These are phyloP conservation scores for Bradypus variegatus DNA, from an alignment of 2,797 vertebrate genomes.

Conservation along the genomic window DNA sequence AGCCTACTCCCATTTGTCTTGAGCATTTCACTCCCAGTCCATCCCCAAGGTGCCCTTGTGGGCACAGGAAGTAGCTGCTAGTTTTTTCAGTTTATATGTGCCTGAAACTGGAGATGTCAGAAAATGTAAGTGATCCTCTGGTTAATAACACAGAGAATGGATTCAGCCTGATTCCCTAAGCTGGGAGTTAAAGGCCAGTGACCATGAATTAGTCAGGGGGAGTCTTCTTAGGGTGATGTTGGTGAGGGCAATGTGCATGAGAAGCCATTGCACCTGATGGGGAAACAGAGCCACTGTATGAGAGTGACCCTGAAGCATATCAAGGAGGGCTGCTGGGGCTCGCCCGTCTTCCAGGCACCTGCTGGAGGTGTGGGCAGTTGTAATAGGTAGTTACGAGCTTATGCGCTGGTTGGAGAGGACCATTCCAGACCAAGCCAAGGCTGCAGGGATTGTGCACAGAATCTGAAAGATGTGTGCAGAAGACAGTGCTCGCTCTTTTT, in stretches of 20 bases:
- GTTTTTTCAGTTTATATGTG: neutral
- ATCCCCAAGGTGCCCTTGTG: neutral
- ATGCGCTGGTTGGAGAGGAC: neutral
- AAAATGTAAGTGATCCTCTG: slow-evolving; percentile 66
- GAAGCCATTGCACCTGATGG: too few species aligned
- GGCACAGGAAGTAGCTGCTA: neutral
- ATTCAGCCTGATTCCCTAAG: slow-evolving; percentile 58
- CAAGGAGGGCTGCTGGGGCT: neutral
- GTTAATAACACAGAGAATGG: slow-evolving; percentile 67
- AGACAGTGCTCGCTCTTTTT: neutral
- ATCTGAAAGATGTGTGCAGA: neutral
- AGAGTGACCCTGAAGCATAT: neutral
- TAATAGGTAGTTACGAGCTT: neutral
- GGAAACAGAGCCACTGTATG: neutral
- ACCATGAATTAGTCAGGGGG: neutral
- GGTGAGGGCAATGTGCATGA: neutral
- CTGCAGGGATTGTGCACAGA: neutral
- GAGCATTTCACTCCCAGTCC: neutral
- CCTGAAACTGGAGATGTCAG: slow-evolving; percentile 62
- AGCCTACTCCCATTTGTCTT: neutral
- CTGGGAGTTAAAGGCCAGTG: neutral
- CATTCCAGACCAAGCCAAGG: neutral
- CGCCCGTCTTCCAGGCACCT: neutral
- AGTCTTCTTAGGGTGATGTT: neutral
- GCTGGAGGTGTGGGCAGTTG: neutral